Percentiles rank a stretch among this genome's conserved stretches.
These are phyloP conservation scores for Erynnis tages DNA, from an alignment of 2,888 invertebrate genomes.

Conservation along the genomic window DNA sequence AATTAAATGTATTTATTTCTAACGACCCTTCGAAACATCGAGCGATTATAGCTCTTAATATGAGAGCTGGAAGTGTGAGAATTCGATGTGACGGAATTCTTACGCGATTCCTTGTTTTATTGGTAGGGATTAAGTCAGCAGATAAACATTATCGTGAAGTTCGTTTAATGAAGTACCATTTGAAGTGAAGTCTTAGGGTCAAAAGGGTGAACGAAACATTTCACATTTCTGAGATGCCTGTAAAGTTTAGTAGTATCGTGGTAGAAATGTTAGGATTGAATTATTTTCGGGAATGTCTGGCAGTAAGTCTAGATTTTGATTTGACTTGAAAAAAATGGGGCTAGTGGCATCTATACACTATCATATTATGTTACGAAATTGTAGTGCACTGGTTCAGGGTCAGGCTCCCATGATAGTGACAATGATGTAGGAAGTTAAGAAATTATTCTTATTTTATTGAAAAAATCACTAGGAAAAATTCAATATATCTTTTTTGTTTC, in stretches of 20 bases:
- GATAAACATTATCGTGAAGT: conserved; percentile 16
- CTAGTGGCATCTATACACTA: too few species aligned
- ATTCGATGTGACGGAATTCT: neutral
- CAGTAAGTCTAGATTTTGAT: too few species aligned
- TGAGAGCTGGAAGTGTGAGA: conserved; percentile 4
- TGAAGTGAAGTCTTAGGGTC: neutral
- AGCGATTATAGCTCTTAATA: neutral
- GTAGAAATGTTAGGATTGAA: too few species aligned
- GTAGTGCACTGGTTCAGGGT: too few species aligned
- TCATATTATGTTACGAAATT: too few species aligned
- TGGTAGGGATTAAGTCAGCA: conserved; percentile 14
- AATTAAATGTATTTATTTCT: neutral
- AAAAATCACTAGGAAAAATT: too few species aligned
- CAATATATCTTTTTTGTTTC: too few species aligned
- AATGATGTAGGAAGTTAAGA: too few species aligned
- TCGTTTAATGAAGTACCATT: conserved; percentile 12
- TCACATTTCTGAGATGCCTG: neutral
- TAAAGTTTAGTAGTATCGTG: neutral
- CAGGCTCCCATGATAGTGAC: too few species aligned
- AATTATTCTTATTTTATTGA: too few species aligned
- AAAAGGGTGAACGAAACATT: neutral
- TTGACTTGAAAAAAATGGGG: too few species aligned
- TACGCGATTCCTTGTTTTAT: conserved; percentile 14
- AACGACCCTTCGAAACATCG: neutral
- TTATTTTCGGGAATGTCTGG: too few species aligned